These are phyloP conservation scores for Caenorhabditis uteleia DNA, from an alignment of 2,888 invertebrate genomes.

Conservation along the genomic window DNA sequence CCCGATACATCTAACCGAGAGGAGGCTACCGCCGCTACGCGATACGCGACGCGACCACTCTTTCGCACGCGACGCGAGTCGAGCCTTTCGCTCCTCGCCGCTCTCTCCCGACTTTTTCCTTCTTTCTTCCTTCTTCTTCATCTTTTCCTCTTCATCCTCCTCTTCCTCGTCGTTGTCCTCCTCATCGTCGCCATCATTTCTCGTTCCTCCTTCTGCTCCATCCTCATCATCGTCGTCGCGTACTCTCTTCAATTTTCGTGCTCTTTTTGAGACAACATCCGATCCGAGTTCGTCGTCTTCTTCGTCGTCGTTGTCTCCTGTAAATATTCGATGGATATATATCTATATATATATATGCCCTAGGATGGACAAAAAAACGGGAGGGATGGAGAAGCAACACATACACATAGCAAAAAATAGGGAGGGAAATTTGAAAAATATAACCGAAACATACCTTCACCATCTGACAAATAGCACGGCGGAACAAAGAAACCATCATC, in stretches of 20 bases:
- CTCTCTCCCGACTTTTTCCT: conserved; percentile 24
- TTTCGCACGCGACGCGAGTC: conserved; percentile 48
- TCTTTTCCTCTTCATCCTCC: conserved; percentile 1
- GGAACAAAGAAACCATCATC: conserved; percentile 65
- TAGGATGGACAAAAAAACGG: not conserved
- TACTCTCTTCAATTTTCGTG: too few relatives aligned
- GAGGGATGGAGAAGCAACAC: not conserved
- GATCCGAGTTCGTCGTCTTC: too few relatives aligned
- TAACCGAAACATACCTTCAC: conserved; percentile 53
- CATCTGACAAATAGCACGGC: conserved; percentile 66
- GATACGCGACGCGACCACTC: conserved; percentile 34
- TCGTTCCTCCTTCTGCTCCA: not conserved
- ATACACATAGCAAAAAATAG: not conserved
- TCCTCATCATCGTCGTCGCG: not conserved
- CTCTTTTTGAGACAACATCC: too few relatives aligned
- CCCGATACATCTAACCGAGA: conserved; percentile 6
- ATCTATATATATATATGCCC: not conserved
- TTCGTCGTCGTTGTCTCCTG: not conserved
- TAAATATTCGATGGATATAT: too few relatives aligned
- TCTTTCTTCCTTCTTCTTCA: conserved; percentile 2
- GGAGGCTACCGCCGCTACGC: conserved; percentile 8
- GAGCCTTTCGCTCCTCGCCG: conserved; percentile 50
- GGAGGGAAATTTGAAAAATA: not conserved
- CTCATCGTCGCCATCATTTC: not conserved
- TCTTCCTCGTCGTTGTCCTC: conserved; percentile 9